Base-by-base conservation (phyloP, 2,797 vertebrate species). In the Megaceryle alcyon region DNA sequence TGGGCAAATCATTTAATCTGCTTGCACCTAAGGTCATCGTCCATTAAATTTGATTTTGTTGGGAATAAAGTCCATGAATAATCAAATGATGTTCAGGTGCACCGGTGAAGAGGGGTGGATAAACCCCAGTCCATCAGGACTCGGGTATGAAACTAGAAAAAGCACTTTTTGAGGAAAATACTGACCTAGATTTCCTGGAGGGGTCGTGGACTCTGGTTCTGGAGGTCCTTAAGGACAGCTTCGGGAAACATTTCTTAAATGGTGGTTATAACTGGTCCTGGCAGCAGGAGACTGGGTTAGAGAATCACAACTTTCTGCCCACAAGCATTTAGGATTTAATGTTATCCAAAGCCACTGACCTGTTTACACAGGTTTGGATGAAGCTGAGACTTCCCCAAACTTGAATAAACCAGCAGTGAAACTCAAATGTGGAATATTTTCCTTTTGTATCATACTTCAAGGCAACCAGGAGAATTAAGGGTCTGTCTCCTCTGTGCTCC, bases 1-100 rank as follows among this genome's bases (percentile, higher is more conserved):
- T 81, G 92, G 86, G 89, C 87, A 93, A 91, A 91, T 88, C 85
- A 54, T 92, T 96, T 94, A 94, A 96, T 95, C 92, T 86, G 39
- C 92, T 84, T 28, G 80, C 39, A 56, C 77, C 68, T 7, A 41
- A 84, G 95, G 94, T 97, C 92, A 73, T 68, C 73, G 21, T 68
- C 87, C 91, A 39, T 96, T 94, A 92, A 56, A 68, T 88, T 83
- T 65, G 48, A 1, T 69, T 76, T 96, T 66, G 73, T 63, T 49
- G 77, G 82, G 88, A 94, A 79, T 53, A 18, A 84, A 86, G 77
- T 35, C 83, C 44, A 26, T 94, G 86, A 92, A 91, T 92, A 91
- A 94, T 69, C 88, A 70, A 64, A 20, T 1, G 4, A 20, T 17
- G 68, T 51, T 94, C 93, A 81, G 88, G 76, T 89, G 78, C 51